phyloP scores from a whole-genome alignment of 2,797 vertebrate species.

The Xenopus petersii region DNA sequence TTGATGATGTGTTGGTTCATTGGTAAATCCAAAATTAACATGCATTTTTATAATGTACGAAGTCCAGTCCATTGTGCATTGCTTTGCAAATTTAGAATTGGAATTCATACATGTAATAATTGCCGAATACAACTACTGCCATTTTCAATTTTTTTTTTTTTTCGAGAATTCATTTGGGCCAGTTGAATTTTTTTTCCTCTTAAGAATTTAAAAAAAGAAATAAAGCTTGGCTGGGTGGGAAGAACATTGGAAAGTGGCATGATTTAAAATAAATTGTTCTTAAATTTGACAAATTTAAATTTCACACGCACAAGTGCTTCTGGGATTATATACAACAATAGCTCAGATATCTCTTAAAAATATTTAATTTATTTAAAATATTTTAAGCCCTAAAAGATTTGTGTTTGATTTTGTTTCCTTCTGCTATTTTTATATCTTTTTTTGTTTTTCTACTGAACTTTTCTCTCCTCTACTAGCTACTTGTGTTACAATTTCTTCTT shows the following conservation, averaged over 20 bases:
- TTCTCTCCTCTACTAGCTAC: neutral
- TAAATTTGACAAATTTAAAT: neutral
- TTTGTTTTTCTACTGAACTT: neutral
- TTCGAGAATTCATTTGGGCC: constrained; percentile 55
- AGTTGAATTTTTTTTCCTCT: constrained; percentile 44
- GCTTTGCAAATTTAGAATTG: constrained; percentile 56
- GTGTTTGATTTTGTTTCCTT: too few species aligned
- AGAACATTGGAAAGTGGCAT: neutral
- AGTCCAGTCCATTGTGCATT: constrained; percentile 64
- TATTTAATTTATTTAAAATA: constrained; percentile 30
- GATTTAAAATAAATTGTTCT: neutral
- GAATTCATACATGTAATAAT: constrained; percentile 46
- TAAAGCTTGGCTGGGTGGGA: too few species aligned
- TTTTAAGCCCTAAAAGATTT: constrained; percentile 4
- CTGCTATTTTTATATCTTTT: neutral
- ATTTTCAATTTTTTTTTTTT: constrained; percentile 54
- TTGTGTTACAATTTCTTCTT: neutral
- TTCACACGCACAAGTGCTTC: neutral
- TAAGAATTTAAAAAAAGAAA: neutral
- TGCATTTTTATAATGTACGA: constrained; percentile 74
- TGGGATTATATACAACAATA: neutral
- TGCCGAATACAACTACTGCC: constrained; percentile 59
- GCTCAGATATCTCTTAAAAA: neutral
- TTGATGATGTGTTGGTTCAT: constrained; percentile 74
- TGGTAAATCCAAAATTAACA: constrained; percentile 78